Conservation (phyloP, 1,140 invertebrate species). For the Hyposmocoma kahamanoa region DNA sequence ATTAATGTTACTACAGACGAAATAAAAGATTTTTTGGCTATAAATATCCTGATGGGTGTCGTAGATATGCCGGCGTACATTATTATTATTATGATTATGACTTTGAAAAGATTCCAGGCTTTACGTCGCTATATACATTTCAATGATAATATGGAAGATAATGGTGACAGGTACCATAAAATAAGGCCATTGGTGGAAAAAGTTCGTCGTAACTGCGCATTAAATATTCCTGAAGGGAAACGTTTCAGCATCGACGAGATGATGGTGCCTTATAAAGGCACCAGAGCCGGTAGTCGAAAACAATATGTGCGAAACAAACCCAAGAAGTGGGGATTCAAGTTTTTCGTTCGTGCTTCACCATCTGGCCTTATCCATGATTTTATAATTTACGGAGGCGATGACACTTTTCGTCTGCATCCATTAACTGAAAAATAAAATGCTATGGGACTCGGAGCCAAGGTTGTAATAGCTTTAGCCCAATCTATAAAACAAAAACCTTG, state of each 20-base stretch:
- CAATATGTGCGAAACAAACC: no score
- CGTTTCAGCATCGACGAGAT: no score
- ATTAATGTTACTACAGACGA: neutral
- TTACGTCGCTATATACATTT: neutral
- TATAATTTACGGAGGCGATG: neutral
- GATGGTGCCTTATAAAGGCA: neutral
- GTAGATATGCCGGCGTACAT: neutral
- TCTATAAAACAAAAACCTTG: neutral
- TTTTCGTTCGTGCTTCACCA: neutral
- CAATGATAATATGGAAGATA: neutral
- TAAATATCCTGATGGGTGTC: neutral
- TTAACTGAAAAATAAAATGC: neutral
- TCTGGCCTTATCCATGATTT: neutral
- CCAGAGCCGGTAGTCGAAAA: neutral
- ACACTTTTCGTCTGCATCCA: neutral
- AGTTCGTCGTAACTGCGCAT: neutral
- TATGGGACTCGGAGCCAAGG: neutral
- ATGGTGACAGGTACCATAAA: neutral
- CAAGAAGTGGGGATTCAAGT: neutral
- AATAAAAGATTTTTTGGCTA: neutral
- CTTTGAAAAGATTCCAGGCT: neutral
- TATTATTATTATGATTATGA: neutral
- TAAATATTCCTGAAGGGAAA: neutral
- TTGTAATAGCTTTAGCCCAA: neutral
- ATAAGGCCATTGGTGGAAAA: neutral